phyloP scores from a whole-genome alignment of 1,140 invertebrate species.

The Ridgeia piscesae region DNA sequence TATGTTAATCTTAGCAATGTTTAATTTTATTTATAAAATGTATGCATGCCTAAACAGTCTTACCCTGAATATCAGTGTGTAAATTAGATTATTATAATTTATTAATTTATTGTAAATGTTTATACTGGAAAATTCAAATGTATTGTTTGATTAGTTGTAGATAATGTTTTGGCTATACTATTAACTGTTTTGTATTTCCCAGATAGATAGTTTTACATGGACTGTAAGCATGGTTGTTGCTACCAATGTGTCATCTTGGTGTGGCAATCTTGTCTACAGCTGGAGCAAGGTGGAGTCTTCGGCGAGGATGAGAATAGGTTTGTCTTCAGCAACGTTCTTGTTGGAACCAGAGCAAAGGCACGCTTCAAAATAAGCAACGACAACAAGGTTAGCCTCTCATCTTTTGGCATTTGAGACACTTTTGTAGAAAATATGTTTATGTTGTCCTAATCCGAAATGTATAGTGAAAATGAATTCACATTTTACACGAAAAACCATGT shows the following conservation, averaged over 20 bases:
- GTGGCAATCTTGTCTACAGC: constrained; percentile 9
- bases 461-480: too few relatives aligned
- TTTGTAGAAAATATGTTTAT: neutral
- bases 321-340: constrained; percentile 58
- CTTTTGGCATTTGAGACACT: neutral
- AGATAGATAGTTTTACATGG: neutral
- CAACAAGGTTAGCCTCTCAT: constrained; percentile 45
- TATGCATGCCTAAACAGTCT: too few relatives aligned
- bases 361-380: constrained; percentile 57
- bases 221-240: neutral
- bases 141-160: neutral
- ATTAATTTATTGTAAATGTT: neutral
- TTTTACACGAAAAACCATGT: too few relatives aligned
- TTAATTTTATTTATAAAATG: too few relatives aligned
- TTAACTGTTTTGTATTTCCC: neutral
- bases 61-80: too few relatives aligned
- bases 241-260: neutral
- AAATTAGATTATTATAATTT: too few relatives aligned
- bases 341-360: constrained; percentile 54
- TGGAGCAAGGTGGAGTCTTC: constrained; percentile 53
- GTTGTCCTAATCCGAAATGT: too few relatives aligned
- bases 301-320: constrained; percentile 57
- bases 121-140: neutral
- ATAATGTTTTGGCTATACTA: neutral
- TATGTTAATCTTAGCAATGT: too few relatives aligned